phyloP scores from a whole-genome alignment of 2,888 invertebrate genomes.

The Lasioglossum oenotherae region DNA sequence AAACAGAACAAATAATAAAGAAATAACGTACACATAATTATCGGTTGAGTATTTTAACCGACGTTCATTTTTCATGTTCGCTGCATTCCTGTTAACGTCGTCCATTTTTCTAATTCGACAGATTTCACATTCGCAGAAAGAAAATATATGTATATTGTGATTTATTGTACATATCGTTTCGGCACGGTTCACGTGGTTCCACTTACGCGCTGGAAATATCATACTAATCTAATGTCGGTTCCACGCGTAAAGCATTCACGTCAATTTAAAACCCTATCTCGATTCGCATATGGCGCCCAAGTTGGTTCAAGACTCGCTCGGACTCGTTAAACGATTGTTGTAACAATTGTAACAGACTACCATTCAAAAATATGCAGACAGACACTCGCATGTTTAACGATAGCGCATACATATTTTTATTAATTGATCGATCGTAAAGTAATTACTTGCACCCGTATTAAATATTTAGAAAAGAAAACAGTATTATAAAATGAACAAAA shows the following conservation, averaged over 20 bases:
- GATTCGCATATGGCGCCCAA: not conserved
- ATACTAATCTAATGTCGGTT: slow-evolving; percentile 42
- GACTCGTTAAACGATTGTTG: too few relatives aligned
- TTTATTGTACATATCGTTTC: not conserved
- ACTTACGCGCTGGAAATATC: slow-evolving; percentile 45
- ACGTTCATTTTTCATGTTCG: not conserved
- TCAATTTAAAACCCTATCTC: not conserved
- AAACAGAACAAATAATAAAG: not conserved
- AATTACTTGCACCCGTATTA: too few relatives aligned
- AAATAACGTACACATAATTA: not conserved
- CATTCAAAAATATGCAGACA: too few relatives aligned
- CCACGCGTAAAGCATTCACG: not conserved
- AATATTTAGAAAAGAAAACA: too few relatives aligned
- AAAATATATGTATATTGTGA: not conserved
- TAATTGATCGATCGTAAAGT: too few relatives aligned
- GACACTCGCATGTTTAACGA: too few relatives aligned
- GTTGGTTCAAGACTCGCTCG: not conserved
- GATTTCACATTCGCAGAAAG: not conserved
- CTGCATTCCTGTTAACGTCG: not conserved
- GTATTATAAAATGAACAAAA: too few relatives aligned
- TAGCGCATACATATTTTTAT: too few relatives aligned
- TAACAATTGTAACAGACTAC: not conserved
- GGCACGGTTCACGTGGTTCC: slow-evolving; percentile 52
- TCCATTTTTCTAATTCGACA: not conserved
- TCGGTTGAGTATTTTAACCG: not conserved